Base-by-base conservation (phyloP, 2,797 vertebrate genomes). In the Mormyrus hasselquistii region DNA sequence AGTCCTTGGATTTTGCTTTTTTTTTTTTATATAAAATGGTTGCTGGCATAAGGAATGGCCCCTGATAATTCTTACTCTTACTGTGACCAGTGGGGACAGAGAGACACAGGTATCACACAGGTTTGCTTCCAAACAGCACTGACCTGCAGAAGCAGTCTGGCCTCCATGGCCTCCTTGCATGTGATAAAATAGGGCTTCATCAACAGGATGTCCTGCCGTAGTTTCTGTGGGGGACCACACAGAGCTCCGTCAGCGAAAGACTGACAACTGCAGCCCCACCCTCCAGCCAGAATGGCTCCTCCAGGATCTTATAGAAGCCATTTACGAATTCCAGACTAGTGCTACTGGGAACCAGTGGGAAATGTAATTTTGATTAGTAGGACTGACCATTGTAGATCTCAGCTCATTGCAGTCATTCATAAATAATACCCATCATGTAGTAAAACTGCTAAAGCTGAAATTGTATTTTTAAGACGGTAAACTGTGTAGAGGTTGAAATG, bases 131-230 rank as follows among this genome's bases (percentile, higher is more conserved):
- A 53, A 57, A 25, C 85, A 53, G 69, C 53, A 55, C 95, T 93
- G 76, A 98, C 98, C 97, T 99, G 98, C 62, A 99, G 94, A 88
- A 99, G 95, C 69, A 99, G 94, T 29, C 98, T 96, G 0, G 98
- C 97, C 91, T 99, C 98, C 98, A 99, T 98, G 0, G 98, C 98
- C 92, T 99, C 98, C 92, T 97, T 99, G 94, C 98, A 99, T 4
- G 98, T 99, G 92, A 99, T 97, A 93, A 99, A 99, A 93, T 99
- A 99, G 0, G 98, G 98, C 95, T 99, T 99, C 98, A 99, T 99
- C 86, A 98, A 93, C 89, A 99, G 94, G 93, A 99, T 98, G 92
- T 99, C 98, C 94, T 99, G 98, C 87, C 98, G 98, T 65, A 99
- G 96, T 93, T 99, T 99, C 98, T 99, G 94, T 7, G 91, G 57